Percentiles rank a stretch among this genome's conserved stretches.
phyloP scores from a whole-genome alignment of 37 sponge, comb jelly and placozoan genomes.

The Oscarella lobularis region DNA sequence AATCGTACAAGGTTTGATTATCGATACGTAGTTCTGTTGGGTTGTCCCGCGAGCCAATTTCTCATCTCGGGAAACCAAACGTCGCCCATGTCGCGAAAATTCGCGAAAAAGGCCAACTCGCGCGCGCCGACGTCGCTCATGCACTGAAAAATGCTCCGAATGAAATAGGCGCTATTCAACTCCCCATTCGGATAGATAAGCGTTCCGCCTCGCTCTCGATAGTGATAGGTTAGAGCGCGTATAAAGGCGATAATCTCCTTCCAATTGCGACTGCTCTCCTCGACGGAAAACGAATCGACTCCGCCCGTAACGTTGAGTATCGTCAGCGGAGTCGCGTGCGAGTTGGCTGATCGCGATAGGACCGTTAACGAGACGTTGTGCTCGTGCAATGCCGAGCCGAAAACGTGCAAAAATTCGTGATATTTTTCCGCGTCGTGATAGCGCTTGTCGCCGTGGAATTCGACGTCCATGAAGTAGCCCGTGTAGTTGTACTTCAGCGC shows the following conservation, averaged over 20 bases:
- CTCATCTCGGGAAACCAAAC: neutral
- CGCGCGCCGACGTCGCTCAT: neutral
- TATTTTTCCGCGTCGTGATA: conserved; percentile 1
- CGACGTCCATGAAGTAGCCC: conserved; percentile 9
- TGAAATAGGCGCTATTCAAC: neutral
- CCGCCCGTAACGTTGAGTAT: neutral
- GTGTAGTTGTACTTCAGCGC: conserved; percentile 5
- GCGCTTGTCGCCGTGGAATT: conserved; percentile 8
- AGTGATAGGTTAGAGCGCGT: neutral
- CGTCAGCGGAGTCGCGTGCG: neutral
- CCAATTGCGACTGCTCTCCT: conserved; percentile 2
- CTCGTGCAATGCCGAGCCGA: neutral
- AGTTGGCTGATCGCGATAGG: neutral
- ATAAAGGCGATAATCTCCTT: neutral
- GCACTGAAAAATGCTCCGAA: neutral
- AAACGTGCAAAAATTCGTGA: neutral
- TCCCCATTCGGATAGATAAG: conserved; percentile 7
- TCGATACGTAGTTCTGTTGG: too few species aligned
- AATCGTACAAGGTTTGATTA: too few species aligned
- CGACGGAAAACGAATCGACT: neutral
- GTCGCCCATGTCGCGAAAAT: conserved; percentile 4
- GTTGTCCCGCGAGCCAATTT: neutral
- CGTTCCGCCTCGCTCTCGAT: neutral
- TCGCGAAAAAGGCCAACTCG: conserved; percentile 6
- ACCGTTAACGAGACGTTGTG: neutral